Base-by-base conservation (phyloP, 2,888 invertebrate species). In the Pollenia angustigena region DNA sequence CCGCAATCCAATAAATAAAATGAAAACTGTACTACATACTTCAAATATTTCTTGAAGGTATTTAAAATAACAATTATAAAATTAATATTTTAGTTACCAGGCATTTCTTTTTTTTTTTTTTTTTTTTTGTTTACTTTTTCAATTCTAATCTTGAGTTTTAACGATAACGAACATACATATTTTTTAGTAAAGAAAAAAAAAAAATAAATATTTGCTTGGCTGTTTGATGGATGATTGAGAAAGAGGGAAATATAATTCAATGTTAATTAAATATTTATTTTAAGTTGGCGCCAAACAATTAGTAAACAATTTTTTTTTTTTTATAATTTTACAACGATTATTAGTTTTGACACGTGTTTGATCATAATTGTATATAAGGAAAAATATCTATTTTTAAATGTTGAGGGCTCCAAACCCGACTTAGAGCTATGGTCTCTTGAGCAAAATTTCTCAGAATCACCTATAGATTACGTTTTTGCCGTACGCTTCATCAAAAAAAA, bases 271-370 rank as follows among this genome's bases (percentile, higher is more conserved):
- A 84, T 74, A 54, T 84, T 84, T 79, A 74, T 60, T 79, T 44
- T 54, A 52, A 74, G 32, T 68, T 79, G 84, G 84, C 84, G 84
- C 79, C 84, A 60, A 68, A 44, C 52, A 85, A 80, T 85, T 85
- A 58, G 9, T 72, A 64, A 60, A 54, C 32, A 52, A 32, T 46
- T 54, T 80, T 50, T 42, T 12, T 16, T 52, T 62, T 62, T 44
- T 16, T 32, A 32, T 46, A 18, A 82, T 69, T 82, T 81, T 60
- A 42, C n/a, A 16, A 68, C 6, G 44, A 56, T 68, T 50, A 66
- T 56, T 64, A 58, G 48, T 62, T 42, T n/a, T 46, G 60, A 69
- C 62, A 82, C 44, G 76, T 82, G 69, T 69, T 56, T 4, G 7
- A 18, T 14, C 14, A 16, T 16, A 54, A n/a, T n/a, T n/a, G n/a